These are phyloP conservation scores for Troides oblongomaculatus DNA, from an alignment of 2,888 invertebrate genomes.

Conservation along the genomic window DNA sequence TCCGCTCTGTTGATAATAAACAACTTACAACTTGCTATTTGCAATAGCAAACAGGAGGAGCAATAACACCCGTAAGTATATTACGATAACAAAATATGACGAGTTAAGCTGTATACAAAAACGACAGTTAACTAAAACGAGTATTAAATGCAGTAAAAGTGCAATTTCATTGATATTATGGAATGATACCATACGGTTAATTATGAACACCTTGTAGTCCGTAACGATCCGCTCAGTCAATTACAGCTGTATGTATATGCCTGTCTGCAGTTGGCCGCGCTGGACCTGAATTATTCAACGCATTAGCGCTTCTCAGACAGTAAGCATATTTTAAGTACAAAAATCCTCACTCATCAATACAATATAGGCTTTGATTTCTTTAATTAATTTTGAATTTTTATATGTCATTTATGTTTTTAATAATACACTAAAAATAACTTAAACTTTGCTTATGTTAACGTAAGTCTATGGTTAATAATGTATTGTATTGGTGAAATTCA, in stretches of 20 bases:
- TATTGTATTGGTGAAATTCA: neutral
- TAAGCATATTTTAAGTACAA: constrained; percentile 6
- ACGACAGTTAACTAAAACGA: neutral
- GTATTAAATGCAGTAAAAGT: constrained; percentile 12
- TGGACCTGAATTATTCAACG: constrained; percentile 27
- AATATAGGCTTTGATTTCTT: constrained; percentile 5
- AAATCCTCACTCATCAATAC: constrained; percentile 7
- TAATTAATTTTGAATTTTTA: neutral
- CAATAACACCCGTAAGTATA: neutral
- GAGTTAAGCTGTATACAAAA: neutral
- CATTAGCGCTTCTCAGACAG: constrained; percentile 20
- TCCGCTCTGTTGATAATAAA: too few relatives aligned
- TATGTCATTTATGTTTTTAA: neutral
- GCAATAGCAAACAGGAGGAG: neutral
- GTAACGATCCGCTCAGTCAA: constrained; percentile 31
- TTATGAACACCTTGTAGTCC: constrained; percentile 50
- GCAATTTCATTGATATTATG: constrained; percentile 52
- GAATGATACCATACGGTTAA: constrained; percentile 44
- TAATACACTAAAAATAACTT: neutral
- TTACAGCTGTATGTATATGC: constrained; percentile 26
- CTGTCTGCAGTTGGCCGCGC: constrained; percentile 28
- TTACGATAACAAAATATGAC: neutral
- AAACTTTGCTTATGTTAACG: neutral
- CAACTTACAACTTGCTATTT: too few relatives aligned
- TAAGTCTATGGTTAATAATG: neutral